Evolutionary conservation across 2,797 vertebrate species (phyloP).

Genomic region (Etheostoma perlongum): DNA sequence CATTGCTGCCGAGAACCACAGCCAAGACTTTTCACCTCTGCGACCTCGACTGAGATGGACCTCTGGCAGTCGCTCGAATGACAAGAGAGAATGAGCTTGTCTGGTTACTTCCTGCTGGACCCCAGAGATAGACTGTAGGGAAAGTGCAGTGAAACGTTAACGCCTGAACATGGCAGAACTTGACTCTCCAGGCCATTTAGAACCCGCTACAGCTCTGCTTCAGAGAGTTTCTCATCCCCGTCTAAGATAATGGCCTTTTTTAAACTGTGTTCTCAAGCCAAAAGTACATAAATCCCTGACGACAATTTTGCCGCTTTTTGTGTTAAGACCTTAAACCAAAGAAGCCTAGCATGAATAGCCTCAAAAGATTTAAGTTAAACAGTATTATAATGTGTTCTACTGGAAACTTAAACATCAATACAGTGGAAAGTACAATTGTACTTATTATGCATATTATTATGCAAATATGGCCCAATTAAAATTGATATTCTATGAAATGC

Average conservation of each 20-base stretch:
- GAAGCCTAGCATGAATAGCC: conserved; percentile 51
- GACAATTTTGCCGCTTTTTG: conserved; percentile 65
- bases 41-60: conserved; percentile 90
- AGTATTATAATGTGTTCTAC: conserved; percentile 43
- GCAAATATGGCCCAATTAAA: conserved; percentile 76
- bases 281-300: conserved; percentile 69
- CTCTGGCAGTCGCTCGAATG: conserved; percentile 94
- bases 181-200: conserved; percentile 74
- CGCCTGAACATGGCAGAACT: conserved; percentile 76
- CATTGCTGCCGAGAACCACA: conserved; percentile 96
- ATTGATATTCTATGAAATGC: conserved; percentile 52
- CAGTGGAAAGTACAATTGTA: conserved; percentile 19
- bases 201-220: conserved; percentile 71
- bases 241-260: conserved; percentile 76
- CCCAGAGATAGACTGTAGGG: conserved; percentile 93
- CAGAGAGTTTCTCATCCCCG: conserved; percentile 62
- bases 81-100: conserved; percentile 94
- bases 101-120: conserved; percentile 97
- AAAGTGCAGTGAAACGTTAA: conserved; percentile 83
- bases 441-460: conserved; percentile 55
- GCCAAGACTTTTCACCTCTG: conserved; percentile 91
- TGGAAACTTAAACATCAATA: conserved; percentile 36
- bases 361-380: conserved; percentile 50
- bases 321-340: conserved; percentile 54
- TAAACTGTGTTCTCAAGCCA: conserved; percentile 66